Conservation (phyloP, 2,888 invertebrate species). For the Drosophila affinis region DNA sequence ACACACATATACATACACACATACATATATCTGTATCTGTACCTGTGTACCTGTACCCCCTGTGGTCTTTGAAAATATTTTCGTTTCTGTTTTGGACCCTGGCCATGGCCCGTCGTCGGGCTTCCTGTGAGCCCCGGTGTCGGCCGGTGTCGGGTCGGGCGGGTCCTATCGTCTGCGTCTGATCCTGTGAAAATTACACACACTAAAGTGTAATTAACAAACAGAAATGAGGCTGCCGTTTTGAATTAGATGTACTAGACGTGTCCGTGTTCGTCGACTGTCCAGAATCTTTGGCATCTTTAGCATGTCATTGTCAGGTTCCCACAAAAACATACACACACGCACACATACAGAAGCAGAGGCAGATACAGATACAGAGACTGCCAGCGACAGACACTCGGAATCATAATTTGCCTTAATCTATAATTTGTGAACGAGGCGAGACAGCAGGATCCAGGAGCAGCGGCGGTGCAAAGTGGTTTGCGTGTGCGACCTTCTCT, state of each 20-base stretch:
- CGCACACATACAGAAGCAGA: background rate
- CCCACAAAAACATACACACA: constrained; percentile 35
- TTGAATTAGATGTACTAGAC: constrained; percentile 58
- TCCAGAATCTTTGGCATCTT: constrained; percentile 47
- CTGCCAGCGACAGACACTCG: constrained; percentile 8
- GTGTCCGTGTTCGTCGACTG: constrained; percentile 10
- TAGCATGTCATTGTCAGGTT: constrained; percentile 40
- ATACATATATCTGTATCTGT: background rate
- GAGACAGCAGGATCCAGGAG: constrained; percentile 4
- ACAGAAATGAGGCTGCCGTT: constrained; percentile 78
- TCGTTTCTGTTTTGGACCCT: constrained; percentile 5
- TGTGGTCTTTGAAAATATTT: constrained; percentile 44
- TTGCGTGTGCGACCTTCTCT: constrained; percentile 41
- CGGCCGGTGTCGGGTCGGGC: background rate
- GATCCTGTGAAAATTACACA: constrained; percentile 80
- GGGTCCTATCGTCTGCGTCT: constrained; percentile 38
- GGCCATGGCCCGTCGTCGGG: constrained; percentile 7
- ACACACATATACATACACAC: constrained; percentile 2
- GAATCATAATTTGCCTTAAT: constrained; percentile 67
- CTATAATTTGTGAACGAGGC: constrained; percentile 50
- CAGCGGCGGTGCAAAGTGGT: background rate
- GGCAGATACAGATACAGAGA: background rate
- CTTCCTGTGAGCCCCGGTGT: constrained; percentile 66
- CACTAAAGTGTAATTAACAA: constrained; percentile 77
- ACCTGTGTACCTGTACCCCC: constrained; percentile 19